These are phyloP conservation scores for Bucorvus abyssinicus DNA, from an alignment of 2,797 vertebrate species.

Conservation along the genomic window DNA sequence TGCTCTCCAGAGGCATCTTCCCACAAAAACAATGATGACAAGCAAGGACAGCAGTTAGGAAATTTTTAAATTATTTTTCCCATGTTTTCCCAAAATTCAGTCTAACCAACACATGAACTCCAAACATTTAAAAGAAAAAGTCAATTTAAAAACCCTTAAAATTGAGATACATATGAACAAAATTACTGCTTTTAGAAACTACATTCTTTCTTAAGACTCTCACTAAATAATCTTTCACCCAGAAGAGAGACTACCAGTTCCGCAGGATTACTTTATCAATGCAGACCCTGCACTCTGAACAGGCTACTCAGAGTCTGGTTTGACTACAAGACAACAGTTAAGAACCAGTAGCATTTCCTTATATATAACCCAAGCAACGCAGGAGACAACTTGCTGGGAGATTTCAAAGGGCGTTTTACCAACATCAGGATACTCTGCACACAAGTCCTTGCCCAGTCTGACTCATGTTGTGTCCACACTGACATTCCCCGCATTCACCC, in stretches of 20 bases:
- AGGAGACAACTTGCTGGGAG: background rate
- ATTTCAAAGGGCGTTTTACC: background rate
- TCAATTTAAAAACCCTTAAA: background rate
- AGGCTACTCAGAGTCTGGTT: background rate
- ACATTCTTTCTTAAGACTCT: background rate
- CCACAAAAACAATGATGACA: background rate
- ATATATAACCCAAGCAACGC: background rate
- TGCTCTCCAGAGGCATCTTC: background rate
- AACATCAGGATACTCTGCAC: background rate
- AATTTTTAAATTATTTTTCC: background rate
- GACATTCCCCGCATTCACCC: background rate
- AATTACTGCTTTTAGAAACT: background rate
- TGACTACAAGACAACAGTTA: background rate
- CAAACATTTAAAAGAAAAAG: background rate
- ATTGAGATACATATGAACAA: background rate
- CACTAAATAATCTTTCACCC: background rate
- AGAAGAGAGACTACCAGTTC: background rate
- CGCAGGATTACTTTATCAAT: background rate
- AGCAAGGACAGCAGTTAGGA: background rate
- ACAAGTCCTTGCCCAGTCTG: slow-evolving; percentile 8
- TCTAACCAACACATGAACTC: background rate
- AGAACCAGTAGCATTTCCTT: background rate
- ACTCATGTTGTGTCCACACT: background rate
- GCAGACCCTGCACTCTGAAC: background rate
- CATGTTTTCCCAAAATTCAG: background rate